A percentile compares a stretch with the other conserved stretches of the same genome.
Conservation (phyloP, 2,888 invertebrate species). For the Tyria jacobaeae region DNA sequence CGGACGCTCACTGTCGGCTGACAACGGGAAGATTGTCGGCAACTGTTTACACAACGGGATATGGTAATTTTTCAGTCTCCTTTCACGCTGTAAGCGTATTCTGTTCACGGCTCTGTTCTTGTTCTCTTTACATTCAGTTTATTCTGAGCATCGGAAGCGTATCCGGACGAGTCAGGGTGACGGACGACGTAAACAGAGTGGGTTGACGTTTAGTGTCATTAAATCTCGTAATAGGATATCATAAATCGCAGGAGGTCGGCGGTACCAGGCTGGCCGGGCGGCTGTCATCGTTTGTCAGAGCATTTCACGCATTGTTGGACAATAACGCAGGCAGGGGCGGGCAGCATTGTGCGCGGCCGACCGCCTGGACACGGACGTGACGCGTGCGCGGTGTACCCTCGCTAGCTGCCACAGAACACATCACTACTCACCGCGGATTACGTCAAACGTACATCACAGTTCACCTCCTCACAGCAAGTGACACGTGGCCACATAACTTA, state of each 20-base stretch:
- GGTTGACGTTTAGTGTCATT: slow-evolving; percentile 83
- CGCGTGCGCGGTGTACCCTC: slow-evolving; percentile 53
- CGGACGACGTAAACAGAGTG: slow-evolving; percentile 71
- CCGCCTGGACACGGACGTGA: slow-evolving; percentile 67
- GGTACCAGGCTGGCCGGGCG: slow-evolving; percentile 75
- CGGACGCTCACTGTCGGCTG: slow-evolving; percentile 79
- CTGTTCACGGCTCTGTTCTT: slow-evolving; percentile 65
- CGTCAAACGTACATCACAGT: slow-evolving; percentile 33
- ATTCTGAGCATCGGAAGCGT: slow-evolving; percentile 62
- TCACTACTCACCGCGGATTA: slow-evolving; percentile 26
- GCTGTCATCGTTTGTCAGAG: slow-evolving; percentile 87
- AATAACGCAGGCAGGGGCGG: slow-evolving; percentile 80
- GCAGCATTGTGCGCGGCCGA: slow-evolving; percentile 70
- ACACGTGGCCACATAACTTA: slow-evolving; percentile 38
- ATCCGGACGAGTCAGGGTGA: slow-evolving; percentile 61
- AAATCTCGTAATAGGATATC: slow-evolving; percentile 86
- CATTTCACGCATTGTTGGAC: slow-evolving; percentile 87
- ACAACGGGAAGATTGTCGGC: slow-evolving; percentile 84
- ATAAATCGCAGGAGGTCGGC: slow-evolving; percentile 84
- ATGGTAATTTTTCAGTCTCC: slow-evolving; percentile 80
- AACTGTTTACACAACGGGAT: slow-evolving; percentile 78
- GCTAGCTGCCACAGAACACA: slow-evolving; percentile 22
- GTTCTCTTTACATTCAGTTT: slow-evolving; percentile 60
- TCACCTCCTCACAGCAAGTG: slow-evolving; percentile 41
- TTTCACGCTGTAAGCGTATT: slow-evolving; percentile 66